Evolutionary conservation across 2,888 invertebrate species (phyloP).

Genomic region (Microctonus hyperodae): DNA sequence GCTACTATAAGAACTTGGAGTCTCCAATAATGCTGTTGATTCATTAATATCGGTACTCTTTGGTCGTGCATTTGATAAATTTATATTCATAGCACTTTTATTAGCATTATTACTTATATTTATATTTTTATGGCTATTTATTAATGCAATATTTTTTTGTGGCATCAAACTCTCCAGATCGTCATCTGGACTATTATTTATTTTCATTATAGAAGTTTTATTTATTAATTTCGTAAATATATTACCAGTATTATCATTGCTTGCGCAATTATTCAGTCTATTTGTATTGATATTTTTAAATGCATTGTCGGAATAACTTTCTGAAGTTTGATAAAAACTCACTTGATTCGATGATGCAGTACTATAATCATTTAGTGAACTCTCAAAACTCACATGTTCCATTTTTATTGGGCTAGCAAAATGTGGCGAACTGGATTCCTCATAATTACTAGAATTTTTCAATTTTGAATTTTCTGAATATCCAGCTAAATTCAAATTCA

Average conservation of each 20-base stretch:
- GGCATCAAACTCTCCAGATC: slow-evolving; percentile 43
- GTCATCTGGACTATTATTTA: slow-evolving; percentile 47
- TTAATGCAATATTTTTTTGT: slow-evolving; percentile 41
- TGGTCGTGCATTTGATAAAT: slow-evolving; percentile 47
- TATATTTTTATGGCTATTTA: slow-evolving; percentile 32
- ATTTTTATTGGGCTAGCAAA: slow-evolving; percentile 52
- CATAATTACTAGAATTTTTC: slow-evolving; percentile 49
- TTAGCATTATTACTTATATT: slow-evolving; percentile 33
- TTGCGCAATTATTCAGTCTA: slow-evolving; percentile 43
- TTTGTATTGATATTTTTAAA: slow-evolving; percentile 51
- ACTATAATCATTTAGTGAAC: slow-evolving; percentile 49
- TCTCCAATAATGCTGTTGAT: slow-evolving; percentile 55
- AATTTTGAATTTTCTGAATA: slow-evolving; percentile 44
- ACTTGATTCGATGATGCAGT: slow-evolving; percentile 49
- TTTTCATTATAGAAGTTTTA: slow-evolving; percentile 54
- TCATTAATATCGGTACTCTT: slow-evolving; percentile 55
- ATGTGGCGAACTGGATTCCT: slow-evolving; percentile 49
- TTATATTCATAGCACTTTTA: slow-evolving; percentile 51
- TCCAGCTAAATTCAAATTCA: slow-evolving; percentile 67
- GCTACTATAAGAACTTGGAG: slow-evolving; percentile 58
- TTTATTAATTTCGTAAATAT: slow-evolving; percentile 57
- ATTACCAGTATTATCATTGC: slow-evolving; percentile 51
- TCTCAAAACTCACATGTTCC: slow-evolving; percentile 47
- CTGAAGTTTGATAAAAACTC: slow-evolving; percentile 52
- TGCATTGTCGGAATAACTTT: slow-evolving; percentile 52